Percentiles rank a stretch among this genome's conserved stretches.
Evolutionary conservation across 2,888 invertebrate genomes (phyloP).

Genomic region (Smittia aterrima): DNA sequence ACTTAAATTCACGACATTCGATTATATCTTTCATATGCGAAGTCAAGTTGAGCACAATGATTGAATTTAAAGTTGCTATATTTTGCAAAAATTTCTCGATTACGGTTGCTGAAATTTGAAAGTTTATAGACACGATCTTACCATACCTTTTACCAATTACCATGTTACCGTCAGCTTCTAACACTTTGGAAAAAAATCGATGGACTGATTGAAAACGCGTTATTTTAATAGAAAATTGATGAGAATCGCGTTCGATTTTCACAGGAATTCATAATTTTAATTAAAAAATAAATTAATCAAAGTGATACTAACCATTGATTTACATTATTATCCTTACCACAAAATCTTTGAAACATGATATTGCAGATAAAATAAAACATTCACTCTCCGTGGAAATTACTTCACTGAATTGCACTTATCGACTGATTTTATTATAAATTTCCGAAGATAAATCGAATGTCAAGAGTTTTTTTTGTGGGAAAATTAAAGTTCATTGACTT

Average conservation of each 20-base stretch:
- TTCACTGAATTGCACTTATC: background rate
- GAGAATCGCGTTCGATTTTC: background rate
- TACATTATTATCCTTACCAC: background rate
- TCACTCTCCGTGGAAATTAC: background rate
- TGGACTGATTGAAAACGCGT: background rate
- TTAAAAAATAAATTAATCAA: background rate
- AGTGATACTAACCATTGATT: background rate
- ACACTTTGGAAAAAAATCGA: slow-evolving; percentile 1
- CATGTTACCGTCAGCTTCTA: background rate
- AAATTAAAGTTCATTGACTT: background rate
- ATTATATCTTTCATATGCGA: background rate
- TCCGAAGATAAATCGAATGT: slow-evolving; percentile 36
- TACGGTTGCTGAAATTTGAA: background rate
- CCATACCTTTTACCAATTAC: slow-evolving; percentile 17
- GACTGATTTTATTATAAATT: background rate
- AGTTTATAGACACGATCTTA: background rate
- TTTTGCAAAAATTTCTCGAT: background rate
- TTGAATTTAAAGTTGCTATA: no score
- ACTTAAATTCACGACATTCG: slow-evolving; percentile 28
- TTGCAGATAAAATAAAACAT: background rate
- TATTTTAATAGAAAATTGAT: background rate
- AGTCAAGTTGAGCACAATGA: no score
- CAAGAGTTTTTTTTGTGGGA: slow-evolving; percentile 4
- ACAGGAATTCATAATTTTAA: background rate
- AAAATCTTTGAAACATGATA: background rate